Percentiles rank a stretch among this genome's conserved stretches.
Conservation (phyloP, 2,113 vertebrate genomes). For the Miniopterus natalensis region DNA sequence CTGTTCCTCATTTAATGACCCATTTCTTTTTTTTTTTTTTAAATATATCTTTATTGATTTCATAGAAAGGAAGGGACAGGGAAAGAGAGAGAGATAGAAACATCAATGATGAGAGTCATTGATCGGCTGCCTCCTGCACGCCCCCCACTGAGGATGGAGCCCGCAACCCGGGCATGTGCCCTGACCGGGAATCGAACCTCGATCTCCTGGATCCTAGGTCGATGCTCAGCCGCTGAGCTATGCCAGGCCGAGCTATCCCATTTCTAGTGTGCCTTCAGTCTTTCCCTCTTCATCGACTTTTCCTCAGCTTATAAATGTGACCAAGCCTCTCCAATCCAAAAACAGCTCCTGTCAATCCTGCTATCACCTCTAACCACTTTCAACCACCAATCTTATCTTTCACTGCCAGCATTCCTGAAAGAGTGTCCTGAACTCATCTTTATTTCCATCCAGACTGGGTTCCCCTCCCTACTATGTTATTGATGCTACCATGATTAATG, state of each 20-base stretch:
- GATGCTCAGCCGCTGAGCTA: too few species aligned
- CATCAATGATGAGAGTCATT: too few species aligned
- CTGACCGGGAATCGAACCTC: too few species aligned
- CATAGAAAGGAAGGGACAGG: too few species aligned
- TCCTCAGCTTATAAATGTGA: neutral
- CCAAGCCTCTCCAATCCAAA: neutral
- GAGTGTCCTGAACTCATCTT: neutral
- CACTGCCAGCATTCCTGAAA: neutral
- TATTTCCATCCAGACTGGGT: neutral
- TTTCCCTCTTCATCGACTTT: neutral
- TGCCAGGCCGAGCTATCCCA: neutral
- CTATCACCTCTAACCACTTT: neutral
- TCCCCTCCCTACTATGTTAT: neutral
- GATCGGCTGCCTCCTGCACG: too few species aligned
- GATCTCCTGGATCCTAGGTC: too few species aligned
- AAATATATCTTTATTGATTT: too few species aligned
- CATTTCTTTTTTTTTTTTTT: too few species aligned
- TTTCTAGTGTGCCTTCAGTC: neutral
- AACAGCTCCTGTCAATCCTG: neutral
- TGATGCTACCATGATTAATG: neutral
- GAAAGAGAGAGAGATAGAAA: too few species aligned
- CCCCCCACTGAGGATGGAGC: too few species aligned
- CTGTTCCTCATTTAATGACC: neutral
- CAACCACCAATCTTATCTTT: neutral
- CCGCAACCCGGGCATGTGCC: too few species aligned